Evolutionary conservation across 2,113 vertebrate genomes (phyloP), one percentile per base, ranked within the genome.

Genomic region (Stercorarius parasiticus): DNA sequence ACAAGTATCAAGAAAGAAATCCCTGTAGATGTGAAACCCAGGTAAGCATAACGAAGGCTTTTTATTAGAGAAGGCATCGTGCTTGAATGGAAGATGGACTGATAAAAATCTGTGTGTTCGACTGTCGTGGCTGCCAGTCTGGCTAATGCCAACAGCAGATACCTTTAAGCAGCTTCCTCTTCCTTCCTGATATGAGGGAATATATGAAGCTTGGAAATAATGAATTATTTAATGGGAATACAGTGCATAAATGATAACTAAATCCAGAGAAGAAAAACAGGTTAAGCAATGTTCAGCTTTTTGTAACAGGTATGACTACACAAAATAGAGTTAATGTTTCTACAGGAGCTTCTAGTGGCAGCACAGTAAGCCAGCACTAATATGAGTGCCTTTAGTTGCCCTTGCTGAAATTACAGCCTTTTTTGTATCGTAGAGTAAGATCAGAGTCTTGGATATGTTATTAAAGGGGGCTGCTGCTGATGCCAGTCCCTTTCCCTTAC

Each of bases 1-100:
- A 93, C 80, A 85, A 95, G 83, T 79, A 88, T 95, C 93, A 99
- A 99, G 97, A 99, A 99, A 97, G 99, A 99, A 94, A 98, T 90
- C 96, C 98, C 97, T 74, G 76, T 96, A 87, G 99, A 99, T 93
- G 96, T 98, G 96, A 99, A 99, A 96, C 94, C 98, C 95, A 99
- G 99, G 99, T 99, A 82, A 98, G 97, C n/a, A 53, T 50, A 88
- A 50, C 45, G 21, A n/a, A 67, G 29, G 5, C n/a, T 45, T 34
- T 77, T 81, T 32, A 73, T 7, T 9, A 53, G 38, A 30, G 70
- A 71, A 58, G 34, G 22, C 49, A 22, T 47, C 1, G 1, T 71
- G 50, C 62, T 52, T 61, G 45, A 81, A 85, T 64, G 43, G 77
- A 71, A 67, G n/a, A 73, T 13, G 13, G 43, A 13, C 15, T 59